These are phyloP conservation scores for Tetanocera ferruginea DNA, from an alignment of 2,888 invertebrate species.

Conservation along the genomic window DNA sequence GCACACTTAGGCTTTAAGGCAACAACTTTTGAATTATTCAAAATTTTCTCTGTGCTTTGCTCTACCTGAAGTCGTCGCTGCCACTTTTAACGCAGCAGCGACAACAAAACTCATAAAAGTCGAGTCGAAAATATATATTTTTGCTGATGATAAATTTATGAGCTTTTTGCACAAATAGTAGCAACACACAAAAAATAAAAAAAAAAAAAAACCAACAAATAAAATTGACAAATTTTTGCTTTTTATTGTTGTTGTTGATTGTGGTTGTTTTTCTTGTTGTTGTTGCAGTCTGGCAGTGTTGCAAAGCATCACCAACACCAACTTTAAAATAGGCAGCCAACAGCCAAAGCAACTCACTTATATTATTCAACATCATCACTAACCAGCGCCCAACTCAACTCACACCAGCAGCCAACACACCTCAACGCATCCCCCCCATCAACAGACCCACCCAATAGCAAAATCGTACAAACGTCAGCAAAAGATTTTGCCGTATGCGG, in stretches of 20 bases:
- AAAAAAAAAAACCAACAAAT: constrained; percentile 1
- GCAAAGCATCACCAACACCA: too few species aligned
- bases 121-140: not conserved
- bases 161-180: not conserved
- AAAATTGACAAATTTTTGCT: constrained; percentile 28
- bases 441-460: not conserved
- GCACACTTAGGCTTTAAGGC: too few species aligned
- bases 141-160: constrained; percentile 25
- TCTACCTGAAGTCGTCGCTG: not conserved
- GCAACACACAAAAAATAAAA: not conserved
- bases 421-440: not conserved
- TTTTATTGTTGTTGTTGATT: not conserved
- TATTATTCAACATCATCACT: not conserved
- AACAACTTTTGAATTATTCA: too few species aligned
- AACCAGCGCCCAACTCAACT: not conserved
- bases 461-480: not conserved
- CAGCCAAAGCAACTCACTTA: not conserved
- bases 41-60: not conserved
- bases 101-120: not conserved
- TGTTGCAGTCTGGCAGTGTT: not conserved
- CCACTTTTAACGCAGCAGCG: not conserved
- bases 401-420: not conserved
- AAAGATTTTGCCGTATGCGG: not conserved
- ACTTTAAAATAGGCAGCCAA: too few species aligned
- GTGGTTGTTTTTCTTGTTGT: not conserved